Evolutionary conservation across 2,888 invertebrate genomes (phyloP).

Genomic region (Aphidoletes aphidimyza): DNA sequence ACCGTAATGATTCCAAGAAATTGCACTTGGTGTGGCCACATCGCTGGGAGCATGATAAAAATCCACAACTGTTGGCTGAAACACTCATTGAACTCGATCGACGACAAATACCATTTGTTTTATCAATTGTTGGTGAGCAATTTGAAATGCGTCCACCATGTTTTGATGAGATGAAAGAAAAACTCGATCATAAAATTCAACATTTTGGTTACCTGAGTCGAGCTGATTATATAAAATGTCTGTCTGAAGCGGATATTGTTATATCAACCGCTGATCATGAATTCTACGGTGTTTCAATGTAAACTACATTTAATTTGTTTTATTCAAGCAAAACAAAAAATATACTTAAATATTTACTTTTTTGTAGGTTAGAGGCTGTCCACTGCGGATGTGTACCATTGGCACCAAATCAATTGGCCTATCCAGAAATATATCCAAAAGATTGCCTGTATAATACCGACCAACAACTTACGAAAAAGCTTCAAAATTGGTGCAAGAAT

Average conservation of each 20-base stretch:
- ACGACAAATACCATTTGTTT: constrained; percentile 69
- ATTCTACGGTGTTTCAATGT: constrained; percentile 82
- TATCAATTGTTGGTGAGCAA: constrained; percentile 73
- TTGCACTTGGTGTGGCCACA: constrained; percentile 80
- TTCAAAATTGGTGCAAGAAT: constrained; percentile 68
- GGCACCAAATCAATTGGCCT: constrained; percentile 75
- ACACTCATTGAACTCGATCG: constrained; percentile 68
- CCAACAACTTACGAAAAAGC: constrained; percentile 70
- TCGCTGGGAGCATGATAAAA: constrained; percentile 83
- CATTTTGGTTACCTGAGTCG: constrained; percentile 73
- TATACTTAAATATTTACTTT: constrained; percentile 53
- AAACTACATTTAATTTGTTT: constrained; percentile 61
- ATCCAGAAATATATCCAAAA: constrained; percentile 77
- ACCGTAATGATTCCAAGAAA: constrained; percentile 59
- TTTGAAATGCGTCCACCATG: constrained; percentile 72
- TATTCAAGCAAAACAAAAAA: too few species aligned
- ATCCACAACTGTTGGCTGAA: constrained; percentile 74
- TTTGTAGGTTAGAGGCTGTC: constrained; percentile 75
- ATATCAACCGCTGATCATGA: constrained; percentile 80
- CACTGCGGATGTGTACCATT: constrained; percentile 77
- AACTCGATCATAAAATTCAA: constrained; percentile 67
- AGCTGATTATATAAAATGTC: constrained; percentile 70
- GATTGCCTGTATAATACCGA: constrained; percentile 72
- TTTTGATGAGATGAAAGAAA: constrained; percentile 69
- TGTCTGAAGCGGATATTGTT: constrained; percentile 72